These are phyloP conservation scores for Phyllotreta striolata DNA, from an alignment of 2,888 invertebrate genomes.

Conservation along the genomic window DNA sequence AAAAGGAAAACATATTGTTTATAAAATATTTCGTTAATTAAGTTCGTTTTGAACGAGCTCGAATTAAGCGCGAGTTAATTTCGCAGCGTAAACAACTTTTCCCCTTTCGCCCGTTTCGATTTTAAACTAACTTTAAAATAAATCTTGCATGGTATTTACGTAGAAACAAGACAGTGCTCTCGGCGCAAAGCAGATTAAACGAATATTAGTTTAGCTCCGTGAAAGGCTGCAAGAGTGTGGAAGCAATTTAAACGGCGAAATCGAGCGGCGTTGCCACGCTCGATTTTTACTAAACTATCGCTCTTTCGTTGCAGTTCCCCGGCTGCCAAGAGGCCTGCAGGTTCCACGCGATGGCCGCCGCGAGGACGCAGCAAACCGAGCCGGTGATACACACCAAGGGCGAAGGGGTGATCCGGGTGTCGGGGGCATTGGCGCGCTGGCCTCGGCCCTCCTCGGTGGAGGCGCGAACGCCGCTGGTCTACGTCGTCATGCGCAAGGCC, in stretches of 20 bases:
- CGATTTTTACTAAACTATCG: conserved; percentile 1
- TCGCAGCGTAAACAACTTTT: too few relatives aligned
- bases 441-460: conserved; percentile 68
- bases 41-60: too few relatives aligned
- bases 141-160: too few relatives aligned
- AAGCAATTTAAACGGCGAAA: conserved; percentile 9
- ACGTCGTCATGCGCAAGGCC: conserved; percentile 74
- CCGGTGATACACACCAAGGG: conserved; percentile 76
- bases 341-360: conserved; percentile 71
- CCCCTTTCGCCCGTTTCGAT: too few relatives aligned
- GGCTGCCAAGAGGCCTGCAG: conserved; percentile 77
- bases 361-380: conserved; percentile 69
- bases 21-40: too few relatives aligned
- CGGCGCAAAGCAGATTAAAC: conserved; percentile 12
- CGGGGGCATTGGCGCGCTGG: conserved; percentile 71
- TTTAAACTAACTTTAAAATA: too few relatives aligned
- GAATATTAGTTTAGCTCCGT: conserved; percentile 6
- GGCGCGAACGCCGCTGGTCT: conserved; percentile 69
- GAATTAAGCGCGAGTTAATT: too few relatives aligned
- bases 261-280: not conserved
- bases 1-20: too few relatives aligned
- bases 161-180: conserved; percentile 33
- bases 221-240: conserved; percentile 5
- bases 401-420: conserved; percentile 71
- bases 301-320: conserved; percentile 67